A percentile compares a stretch with the other conserved stretches of the same genome.
Evolutionary conservation across 2,797 vertebrate genomes (phyloP).

Genomic region (Ambastaia sidthimunki): DNA sequence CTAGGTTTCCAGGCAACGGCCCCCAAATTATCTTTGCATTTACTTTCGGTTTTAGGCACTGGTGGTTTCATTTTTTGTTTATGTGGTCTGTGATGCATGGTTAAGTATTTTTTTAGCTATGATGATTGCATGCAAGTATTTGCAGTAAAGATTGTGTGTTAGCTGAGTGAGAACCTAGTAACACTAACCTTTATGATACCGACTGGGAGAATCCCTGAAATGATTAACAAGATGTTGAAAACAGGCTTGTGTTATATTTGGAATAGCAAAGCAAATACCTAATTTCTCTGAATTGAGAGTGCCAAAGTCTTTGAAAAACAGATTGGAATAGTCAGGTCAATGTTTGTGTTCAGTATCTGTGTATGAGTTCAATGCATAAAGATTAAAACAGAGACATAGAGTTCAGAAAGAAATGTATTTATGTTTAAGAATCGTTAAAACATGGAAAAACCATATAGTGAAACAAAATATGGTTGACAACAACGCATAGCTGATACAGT

Average conservation of each 20-base stretch:
- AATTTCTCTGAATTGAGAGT: not conserved
- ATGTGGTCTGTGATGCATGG: not conserved
- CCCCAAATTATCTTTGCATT: not conserved
- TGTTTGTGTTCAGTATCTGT: not conserved
- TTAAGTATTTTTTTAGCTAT: not conserved
- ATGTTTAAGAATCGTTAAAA: slow-evolving; percentile 79
- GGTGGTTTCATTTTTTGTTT: not conserved
- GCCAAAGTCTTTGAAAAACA: no score
- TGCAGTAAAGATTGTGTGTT: not conserved
- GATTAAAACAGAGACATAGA: slow-evolving; percentile 47
- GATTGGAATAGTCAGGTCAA: not conserved
- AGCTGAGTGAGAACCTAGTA: not conserved
- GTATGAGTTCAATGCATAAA: slow-evolving; percentile 49
- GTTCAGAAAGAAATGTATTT: slow-evolving; percentile 76
- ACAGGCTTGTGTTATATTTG: not conserved
- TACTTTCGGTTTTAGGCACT: not conserved
- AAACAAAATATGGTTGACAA: slow-evolving; percentile 66
- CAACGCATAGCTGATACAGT: slow-evolving; percentile 79
- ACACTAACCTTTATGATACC: slow-evolving; percentile 3
- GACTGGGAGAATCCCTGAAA: slow-evolving; percentile 4
- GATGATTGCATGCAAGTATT: not conserved
- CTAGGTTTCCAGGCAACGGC: not conserved
- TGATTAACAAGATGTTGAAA: not conserved
- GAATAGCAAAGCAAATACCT: not conserved
- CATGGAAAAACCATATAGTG: slow-evolving; percentile 74